These are phyloP conservation scores for Thereva nobilitata DNA, from an alignment of 2,888 invertebrate species.

Conservation along the genomic window DNA sequence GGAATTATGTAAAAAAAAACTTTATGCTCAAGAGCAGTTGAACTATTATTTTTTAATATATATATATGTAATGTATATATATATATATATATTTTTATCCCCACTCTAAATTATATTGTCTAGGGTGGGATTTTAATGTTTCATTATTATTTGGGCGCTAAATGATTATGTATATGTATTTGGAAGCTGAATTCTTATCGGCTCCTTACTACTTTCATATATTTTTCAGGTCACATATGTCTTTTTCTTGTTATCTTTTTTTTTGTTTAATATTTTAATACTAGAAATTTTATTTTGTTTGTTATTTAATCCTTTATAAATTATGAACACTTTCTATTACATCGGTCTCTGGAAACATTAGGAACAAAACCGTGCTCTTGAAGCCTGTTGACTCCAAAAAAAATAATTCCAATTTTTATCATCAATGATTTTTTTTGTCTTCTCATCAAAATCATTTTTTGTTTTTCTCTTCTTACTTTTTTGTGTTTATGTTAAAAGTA, in stretches of 20 bases:
- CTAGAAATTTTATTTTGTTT: conserved; percentile 6
- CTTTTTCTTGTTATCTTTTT: not conserved
- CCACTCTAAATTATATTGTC: too few species aligned
- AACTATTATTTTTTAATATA: not conserved
- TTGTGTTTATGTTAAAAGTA: not conserved
- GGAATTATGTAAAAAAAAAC: conserved; percentile 37
- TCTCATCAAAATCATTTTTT: not conserved
- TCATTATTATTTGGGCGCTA: too few species aligned
- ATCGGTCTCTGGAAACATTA: conserved; percentile 44
- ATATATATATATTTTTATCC: not conserved
- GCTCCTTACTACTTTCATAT: too few species aligned
- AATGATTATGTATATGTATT: too few species aligned
- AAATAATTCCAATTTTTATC: not conserved
- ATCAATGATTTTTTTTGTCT: not conserved
- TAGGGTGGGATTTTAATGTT: too few species aligned
- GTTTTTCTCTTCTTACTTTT: not conserved
- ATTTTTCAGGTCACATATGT: too few species aligned
- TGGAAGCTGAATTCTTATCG: too few species aligned
- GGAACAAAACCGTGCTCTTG: conserved; percentile 59
- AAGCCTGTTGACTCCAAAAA: conserved; percentile 15
- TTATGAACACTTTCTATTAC: conserved; percentile 39
- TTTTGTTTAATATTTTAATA: conserved; percentile 1
- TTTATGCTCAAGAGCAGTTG: not conserved
- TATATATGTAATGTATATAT: not conserved
- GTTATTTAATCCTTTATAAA: conserved; percentile 36